Conservation (phyloP, 37 sponge, comb jelly and placozoan genomes). For the Hexactinellida sp. region DNA sequence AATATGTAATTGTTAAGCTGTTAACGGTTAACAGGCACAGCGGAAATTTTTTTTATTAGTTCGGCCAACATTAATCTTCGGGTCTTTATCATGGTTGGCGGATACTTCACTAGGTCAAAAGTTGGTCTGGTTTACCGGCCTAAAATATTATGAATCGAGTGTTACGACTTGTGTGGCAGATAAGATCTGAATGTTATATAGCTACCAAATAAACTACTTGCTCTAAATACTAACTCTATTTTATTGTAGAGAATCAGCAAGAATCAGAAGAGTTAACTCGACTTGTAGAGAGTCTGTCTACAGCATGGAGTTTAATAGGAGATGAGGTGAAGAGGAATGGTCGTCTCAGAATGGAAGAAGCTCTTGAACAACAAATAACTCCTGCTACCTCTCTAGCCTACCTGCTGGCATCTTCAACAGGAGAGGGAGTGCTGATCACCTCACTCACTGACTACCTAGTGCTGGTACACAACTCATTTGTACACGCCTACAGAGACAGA, state of each 20-base stretch:
- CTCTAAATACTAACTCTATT: no score
- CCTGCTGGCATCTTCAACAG: background rate
- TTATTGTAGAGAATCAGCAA: background rate
- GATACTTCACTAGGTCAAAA: no score
- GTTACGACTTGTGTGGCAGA: no score
- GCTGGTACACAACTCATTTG: constrained; percentile 9
- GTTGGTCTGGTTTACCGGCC: no score
- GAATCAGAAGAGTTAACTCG: background rate
- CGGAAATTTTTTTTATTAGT: no score
- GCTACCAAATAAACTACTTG: no score
- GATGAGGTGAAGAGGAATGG: background rate
- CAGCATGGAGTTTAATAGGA: background rate
- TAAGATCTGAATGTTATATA: no score
- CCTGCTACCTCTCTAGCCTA: background rate
- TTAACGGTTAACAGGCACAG: no score
- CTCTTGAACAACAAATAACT: background rate
- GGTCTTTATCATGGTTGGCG: no score
- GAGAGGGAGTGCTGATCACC: constrained; percentile 9
- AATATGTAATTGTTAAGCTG: no score
- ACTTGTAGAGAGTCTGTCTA: background rate
- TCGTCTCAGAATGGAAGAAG: constrained; percentile 1
- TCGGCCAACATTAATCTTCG: no score
- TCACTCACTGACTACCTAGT: constrained; percentile 12
- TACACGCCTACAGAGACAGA: background rate
- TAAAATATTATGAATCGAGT: no score